Evolutionary conservation across 2,113 vertebrate genomes (phyloP).

Genomic region (Oreochromis tanganicae): DNA sequence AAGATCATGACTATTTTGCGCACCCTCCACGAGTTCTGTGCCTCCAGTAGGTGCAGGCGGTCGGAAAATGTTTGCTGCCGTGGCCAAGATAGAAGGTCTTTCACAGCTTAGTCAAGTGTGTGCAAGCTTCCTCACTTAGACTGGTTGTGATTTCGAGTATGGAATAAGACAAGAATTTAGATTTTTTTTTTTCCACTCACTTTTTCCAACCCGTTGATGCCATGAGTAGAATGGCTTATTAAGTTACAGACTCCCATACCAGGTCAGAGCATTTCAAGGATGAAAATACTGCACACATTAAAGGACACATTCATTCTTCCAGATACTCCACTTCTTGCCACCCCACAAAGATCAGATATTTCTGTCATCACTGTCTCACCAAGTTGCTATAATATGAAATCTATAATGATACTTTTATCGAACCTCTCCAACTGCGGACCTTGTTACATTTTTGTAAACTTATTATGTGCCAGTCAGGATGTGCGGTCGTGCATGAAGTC

Average conservation of each 20-base stretch:
- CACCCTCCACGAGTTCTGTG: background rate
- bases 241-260: constrained; percentile 45
- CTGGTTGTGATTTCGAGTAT: constrained; percentile 38
- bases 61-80: constrained; percentile 32
- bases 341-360: background rate
- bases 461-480: constrained; percentile 30
- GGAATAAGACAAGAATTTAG: constrained; percentile 62
- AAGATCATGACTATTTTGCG: background rate
- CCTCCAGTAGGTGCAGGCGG: constrained; percentile 8
- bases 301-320: background rate
- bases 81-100: constrained; percentile 36
- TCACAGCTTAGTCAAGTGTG: constrained; percentile 40
- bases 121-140: constrained; percentile 34
- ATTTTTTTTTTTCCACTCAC: constrained; percentile 48
- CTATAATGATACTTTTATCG: background rate
- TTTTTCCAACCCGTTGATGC: constrained; percentile 52
- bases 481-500: constrained; percentile 25
- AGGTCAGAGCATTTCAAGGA: constrained; percentile 26
- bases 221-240: constrained; percentile 47
- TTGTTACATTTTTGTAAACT: constrained; percentile 8
- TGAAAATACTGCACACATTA: constrained; percentile 14
- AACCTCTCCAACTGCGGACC: background rate
- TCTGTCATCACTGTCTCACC: background rate
- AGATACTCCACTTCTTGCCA: background rate
- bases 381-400: background rate